Percentiles rank a stretch among this genome's conserved stretches.
Conservation (phyloP, 2,888 invertebrate species). For the Noctua janthina region DNA sequence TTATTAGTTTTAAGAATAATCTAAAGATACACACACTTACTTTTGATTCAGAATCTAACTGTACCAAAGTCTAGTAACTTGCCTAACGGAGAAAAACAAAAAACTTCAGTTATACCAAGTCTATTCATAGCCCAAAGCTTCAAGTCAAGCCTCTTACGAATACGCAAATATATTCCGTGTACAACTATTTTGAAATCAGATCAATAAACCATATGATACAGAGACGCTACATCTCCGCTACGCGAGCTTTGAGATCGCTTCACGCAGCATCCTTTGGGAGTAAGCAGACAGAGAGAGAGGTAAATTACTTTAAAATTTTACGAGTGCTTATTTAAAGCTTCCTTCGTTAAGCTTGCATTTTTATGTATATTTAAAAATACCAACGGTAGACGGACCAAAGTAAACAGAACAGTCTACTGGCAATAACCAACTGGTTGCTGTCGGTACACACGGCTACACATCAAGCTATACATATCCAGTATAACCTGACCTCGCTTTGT, state of each 20-base stretch:
- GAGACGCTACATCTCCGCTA: neutral
- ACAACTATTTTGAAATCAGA: slow-evolving; percentile 27
- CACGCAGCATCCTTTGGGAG: neutral
- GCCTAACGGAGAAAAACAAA: neutral
- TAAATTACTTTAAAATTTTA: neutral
- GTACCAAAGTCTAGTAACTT: neutral
- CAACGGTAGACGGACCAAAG: too few species aligned
- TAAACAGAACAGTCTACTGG: too few species aligned
- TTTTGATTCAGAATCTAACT: neutral
- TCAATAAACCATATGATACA: slow-evolving; percentile 14
- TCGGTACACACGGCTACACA: too few species aligned
- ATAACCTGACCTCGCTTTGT: too few species aligned
- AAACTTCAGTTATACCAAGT: neutral
- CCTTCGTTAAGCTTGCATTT: neutral
- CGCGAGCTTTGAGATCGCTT: neutral
- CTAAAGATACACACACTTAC: neutral
- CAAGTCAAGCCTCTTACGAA: neutral
- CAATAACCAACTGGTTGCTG: too few species aligned
- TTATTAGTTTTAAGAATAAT: neutral
- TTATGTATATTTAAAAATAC: too few species aligned
- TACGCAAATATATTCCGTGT: slow-evolving; percentile 8
- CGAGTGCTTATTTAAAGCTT: neutral
- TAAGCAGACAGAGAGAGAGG: slow-evolving; percentile 5
- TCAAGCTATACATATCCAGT: too few species aligned
- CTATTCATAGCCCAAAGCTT: neutral